Conservation (phyloP, 2,888 invertebrate species). For the Stenodera caucasica region DNA sequence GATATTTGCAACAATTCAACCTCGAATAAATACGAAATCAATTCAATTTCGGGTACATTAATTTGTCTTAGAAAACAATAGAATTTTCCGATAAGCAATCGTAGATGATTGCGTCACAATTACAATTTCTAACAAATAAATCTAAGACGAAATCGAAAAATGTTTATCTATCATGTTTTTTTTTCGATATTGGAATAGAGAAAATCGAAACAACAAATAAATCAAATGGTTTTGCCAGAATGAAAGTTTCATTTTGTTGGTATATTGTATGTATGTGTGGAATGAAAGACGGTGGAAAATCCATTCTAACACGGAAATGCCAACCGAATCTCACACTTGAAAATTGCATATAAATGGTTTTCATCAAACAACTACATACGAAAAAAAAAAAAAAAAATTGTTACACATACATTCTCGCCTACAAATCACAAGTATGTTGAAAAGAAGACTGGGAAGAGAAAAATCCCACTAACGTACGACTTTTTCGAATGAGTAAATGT, state of each 20-base stretch:
- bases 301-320: background rate
- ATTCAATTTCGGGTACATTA: too few relatives aligned
- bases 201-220: conserved; percentile 20
- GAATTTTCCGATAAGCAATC: too few relatives aligned
- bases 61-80: too few relatives aligned
- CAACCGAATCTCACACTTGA: background rate
- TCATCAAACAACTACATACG: background rate
- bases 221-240: conserved; percentile 10
- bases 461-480: background rate
- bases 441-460: background rate
- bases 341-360: conserved; percentile 7
- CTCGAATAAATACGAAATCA: too few relatives aligned
- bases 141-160: background rate
- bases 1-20: too few relatives aligned
- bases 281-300: conserved; percentile 6
- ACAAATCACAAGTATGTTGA: background rate
- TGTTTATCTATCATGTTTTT: conserved; percentile 12
- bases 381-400: background rate
- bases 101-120: too few relatives aligned
- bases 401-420: background rate
- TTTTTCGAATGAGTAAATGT: background rate
- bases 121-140: background rate
- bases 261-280: background rate
- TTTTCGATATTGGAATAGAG: conserved; percentile 14
- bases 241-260: conserved; percentile 7